These are phyloP conservation scores for Antechinus stuartii DNA, from an alignment of 2,113 vertebrate species.

Conservation along the genomic window DNA sequence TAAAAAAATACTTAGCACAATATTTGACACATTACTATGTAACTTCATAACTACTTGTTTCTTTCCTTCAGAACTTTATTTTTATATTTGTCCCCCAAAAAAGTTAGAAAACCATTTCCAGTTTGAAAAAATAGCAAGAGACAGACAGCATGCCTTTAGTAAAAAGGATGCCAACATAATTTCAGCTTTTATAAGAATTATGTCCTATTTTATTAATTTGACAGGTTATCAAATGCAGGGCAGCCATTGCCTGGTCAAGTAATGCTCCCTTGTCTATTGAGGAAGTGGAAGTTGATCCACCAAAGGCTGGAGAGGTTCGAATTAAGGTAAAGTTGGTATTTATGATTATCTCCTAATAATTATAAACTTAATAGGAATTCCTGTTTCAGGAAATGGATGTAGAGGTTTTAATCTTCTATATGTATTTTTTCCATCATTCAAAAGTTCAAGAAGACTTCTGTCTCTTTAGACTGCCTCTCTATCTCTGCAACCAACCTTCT, in stretches of 20 bases:
- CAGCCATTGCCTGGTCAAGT: conserved; percentile 57
- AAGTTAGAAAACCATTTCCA: background rate
- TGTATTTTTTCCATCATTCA: background rate
- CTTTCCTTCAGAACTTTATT: background rate
- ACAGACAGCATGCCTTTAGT: background rate
- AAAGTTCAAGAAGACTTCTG: background rate
- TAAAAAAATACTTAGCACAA: background rate
- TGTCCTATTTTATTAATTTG: background rate
- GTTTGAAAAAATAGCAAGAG: background rate
- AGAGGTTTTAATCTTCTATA: background rate
- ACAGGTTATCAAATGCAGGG: conserved; percentile 56
- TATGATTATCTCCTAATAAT: background rate
- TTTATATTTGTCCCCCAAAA: background rate
- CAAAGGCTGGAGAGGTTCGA: conserved; percentile 63
- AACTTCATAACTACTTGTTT: background rate
- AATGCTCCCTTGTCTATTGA: conserved; percentile 63
- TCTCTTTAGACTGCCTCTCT: background rate
- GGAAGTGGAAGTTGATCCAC: conserved; percentile 66
- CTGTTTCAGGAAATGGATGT: background rate
- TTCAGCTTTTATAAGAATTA: background rate
- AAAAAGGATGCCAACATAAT: background rate
- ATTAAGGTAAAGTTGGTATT: conserved; percentile 60
- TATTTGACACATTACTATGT: background rate
- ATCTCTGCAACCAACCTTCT: no score
- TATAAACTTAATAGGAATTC: background rate